phyloP scores from a whole-genome alignment of 2,113 vertebrate genomes.

The Alethe castanea region DNA sequence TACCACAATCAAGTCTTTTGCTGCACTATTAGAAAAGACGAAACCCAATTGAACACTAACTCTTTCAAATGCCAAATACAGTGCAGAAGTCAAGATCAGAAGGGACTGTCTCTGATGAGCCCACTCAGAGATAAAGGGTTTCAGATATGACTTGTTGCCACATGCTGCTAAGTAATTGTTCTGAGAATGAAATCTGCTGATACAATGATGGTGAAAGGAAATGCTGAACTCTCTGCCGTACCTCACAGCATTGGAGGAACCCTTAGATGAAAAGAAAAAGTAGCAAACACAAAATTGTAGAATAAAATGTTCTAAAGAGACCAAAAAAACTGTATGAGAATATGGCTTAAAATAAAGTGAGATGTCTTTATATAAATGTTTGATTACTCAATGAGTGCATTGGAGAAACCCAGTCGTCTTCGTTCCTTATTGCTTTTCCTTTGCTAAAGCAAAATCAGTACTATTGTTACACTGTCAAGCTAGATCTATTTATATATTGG shows the following conservation, averaged over 20 bases:
- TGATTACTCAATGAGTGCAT: background rate
- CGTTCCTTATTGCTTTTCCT: background rate
- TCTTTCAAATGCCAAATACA: background rate
- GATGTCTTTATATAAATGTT: background rate
- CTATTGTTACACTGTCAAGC: background rate
- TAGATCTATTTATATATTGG: background rate
- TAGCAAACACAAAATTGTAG: background rate
- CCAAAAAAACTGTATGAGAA: background rate
- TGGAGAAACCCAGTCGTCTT: background rate
- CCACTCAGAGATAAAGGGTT: background rate
- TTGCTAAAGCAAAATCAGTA: background rate
- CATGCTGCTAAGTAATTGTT: background rate
- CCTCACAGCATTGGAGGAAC: background rate
- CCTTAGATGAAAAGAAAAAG: background rate
- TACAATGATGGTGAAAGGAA: background rate
- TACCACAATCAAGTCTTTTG: background rate
- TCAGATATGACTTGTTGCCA: background rate
- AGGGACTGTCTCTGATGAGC: background rate
- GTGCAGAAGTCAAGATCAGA: background rate
- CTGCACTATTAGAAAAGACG: background rate
- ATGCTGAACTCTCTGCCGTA: background rate
- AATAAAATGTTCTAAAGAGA: background rate
- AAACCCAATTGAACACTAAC: background rate
- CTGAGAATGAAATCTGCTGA: background rate
- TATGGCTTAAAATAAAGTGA: background rate